Percentiles rank a stretch among this genome's conserved stretches.
Evolutionary conservation across 2,797 vertebrate genomes (phyloP).

Genomic region (Cyclura pinguis): DNA sequence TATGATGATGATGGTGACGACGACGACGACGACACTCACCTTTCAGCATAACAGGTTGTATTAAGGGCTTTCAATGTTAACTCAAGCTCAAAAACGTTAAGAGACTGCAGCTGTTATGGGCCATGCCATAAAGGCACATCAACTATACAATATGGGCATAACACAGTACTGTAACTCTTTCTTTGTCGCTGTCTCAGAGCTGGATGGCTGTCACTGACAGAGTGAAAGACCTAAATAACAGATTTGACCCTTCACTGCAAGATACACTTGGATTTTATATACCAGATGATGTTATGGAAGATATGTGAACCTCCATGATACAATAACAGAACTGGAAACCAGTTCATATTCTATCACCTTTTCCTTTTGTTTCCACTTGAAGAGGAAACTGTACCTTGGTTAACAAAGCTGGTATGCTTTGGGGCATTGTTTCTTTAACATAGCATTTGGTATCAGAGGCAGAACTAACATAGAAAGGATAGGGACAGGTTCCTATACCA

Average conservation of each 20-base stretch:
- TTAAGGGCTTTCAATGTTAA: not conserved
- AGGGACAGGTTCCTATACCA: too few species aligned
- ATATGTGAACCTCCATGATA: not conserved
- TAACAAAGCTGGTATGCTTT: too few species aligned
- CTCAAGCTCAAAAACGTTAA: not conserved
- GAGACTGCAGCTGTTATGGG: not conserved
- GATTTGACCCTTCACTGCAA: not conserved
- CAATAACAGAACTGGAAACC: not conserved
- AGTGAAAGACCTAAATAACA: not conserved
- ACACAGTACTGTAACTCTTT: not conserved
- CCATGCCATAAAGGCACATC: not conserved
- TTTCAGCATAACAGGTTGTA: not conserved
- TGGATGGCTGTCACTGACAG: not conserved
- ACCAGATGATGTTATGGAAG: too few species aligned
- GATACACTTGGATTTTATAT: not conserved
- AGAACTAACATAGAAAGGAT: too few species aligned
- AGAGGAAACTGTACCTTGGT: too few species aligned
- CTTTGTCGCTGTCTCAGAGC: not conserved
- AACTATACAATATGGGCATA: not conserved
- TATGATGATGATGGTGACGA: too few species aligned
- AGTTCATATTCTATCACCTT: too few species aligned
- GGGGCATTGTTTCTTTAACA: too few species aligned
- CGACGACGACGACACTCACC: not conserved
- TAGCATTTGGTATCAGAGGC: too few species aligned
- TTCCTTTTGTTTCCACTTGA: too few species aligned